These are phyloP conservation scores for Alectoris magna DNA, from an alignment of 2,797 vertebrate species.

Conservation along the genomic window DNA sequence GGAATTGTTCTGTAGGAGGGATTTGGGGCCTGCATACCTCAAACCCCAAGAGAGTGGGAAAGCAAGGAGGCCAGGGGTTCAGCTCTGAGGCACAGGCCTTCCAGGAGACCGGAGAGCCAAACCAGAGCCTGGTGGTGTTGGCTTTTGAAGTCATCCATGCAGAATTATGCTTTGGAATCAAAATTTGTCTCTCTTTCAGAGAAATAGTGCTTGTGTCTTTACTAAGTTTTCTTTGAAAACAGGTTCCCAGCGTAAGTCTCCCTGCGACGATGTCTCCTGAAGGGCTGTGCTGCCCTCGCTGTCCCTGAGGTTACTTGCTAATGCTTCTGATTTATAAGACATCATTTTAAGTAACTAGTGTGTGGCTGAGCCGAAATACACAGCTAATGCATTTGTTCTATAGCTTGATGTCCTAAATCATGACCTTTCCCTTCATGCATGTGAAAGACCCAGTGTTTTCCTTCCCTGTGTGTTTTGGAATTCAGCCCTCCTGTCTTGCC, in stretches of 20 bases:
- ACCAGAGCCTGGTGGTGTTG: not conserved
- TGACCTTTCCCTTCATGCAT: not conserved
- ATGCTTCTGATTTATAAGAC: not conserved
- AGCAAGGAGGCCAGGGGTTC: not conserved
- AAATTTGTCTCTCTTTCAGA: not conserved
- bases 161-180: not conserved
- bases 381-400: not conserved
- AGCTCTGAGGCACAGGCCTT: not conserved
- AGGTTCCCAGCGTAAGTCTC: not conserved
- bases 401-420: conserved; percentile 2
- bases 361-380: not conserved
- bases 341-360: not conserved
- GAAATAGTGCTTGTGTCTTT: not conserved
- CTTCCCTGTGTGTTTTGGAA: not conserved
- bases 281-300: not conserved
- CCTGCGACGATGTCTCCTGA: not conserved
- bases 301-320: not conserved
- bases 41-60: not conserved
- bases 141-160: not conserved
- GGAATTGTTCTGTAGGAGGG: not conserved
- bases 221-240: not conserved
- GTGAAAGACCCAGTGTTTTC: not conserved
- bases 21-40: conserved; percentile 37
- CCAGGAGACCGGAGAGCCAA: not conserved
- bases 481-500: not conserved